phyloP scores from a whole-genome alignment of 2,888 invertebrate species.

The Crocallis elinguaria region DNA sequence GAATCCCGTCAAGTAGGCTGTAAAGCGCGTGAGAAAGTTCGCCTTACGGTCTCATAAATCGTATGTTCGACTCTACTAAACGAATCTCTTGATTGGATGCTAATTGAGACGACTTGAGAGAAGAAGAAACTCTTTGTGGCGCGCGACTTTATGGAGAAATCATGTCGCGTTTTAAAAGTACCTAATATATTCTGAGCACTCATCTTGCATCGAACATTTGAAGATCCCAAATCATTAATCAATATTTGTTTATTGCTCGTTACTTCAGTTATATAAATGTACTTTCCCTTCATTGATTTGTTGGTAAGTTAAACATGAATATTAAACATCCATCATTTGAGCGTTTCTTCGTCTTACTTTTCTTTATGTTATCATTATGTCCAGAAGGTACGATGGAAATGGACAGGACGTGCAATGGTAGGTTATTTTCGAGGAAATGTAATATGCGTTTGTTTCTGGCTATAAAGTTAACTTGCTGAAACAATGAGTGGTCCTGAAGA shows the following conservation, averaged over 20 bases:
- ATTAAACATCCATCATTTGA: slow-evolving; percentile 36
- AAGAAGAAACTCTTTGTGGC: slow-evolving; percentile 67
- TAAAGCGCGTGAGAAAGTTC: slow-evolving; percentile 73
- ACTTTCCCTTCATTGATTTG: slow-evolving; percentile 62
- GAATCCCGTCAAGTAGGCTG: slow-evolving; percentile 51
- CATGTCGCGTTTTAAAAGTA: slow-evolving; percentile 55
- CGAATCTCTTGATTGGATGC: slow-evolving; percentile 72
- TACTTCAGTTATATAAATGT: slow-evolving; percentile 68
- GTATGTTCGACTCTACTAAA: slow-evolving; percentile 66
- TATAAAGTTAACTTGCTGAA: no score
- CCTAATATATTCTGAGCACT: slow-evolving; percentile 47
- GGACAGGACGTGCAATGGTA: neutral
- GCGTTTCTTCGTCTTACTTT: neutral
- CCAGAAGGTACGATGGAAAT: no score
- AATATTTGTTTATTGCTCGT: slow-evolving; percentile 67
- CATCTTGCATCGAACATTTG: slow-evolving; percentile 57
- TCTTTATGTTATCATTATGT: no score
- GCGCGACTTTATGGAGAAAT: slow-evolving; percentile 40
- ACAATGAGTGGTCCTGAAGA: no score
- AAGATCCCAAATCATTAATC: slow-evolving; percentile 60
- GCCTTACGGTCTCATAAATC: slow-evolving; percentile 62
- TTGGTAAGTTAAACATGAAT: slow-evolving; percentile 22
- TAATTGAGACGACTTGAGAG: slow-evolving; percentile 60
- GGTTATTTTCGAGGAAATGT: no score
- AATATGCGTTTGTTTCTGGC: no score